phyloP scores from a whole-genome alignment of 1,140 invertebrate species.

The Cydia splendana region DNA sequence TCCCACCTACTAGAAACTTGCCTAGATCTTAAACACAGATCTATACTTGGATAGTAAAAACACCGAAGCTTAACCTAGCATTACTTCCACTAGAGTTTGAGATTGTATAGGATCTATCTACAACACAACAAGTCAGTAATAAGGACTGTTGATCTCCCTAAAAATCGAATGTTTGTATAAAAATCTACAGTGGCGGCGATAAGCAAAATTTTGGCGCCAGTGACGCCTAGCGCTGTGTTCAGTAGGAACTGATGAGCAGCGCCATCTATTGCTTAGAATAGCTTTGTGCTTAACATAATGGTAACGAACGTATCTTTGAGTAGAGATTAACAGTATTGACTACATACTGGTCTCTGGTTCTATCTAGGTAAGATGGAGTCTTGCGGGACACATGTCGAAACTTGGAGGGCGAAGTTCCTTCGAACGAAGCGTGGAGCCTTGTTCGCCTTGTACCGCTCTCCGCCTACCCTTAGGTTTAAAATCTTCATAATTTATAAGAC shows the following conservation, averaged over 20 bases:
- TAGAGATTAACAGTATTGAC: not conserved
- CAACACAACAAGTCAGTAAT: not conserved
- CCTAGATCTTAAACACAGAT: not conserved
- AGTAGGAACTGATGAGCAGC: too few relatives aligned
- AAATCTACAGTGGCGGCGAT: too few relatives aligned
- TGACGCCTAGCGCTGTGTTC: too few relatives aligned
- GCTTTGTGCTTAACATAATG: too few relatives aligned
- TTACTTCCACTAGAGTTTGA: slow-evolving; percentile 19
- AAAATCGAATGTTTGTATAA: not conserved
- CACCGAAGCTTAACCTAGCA: slow-evolving; percentile 12
- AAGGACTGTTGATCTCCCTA: not conserved
- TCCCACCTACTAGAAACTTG: not conserved
- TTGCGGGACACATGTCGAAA: slow-evolving; percentile 32
- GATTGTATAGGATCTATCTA: not conserved
- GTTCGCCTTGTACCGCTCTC: slow-evolving; percentile 22
- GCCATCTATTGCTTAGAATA: too few relatives aligned
- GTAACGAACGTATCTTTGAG: not conserved
- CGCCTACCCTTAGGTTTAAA: slow-evolving; percentile 19
- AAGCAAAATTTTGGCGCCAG: too few relatives aligned
- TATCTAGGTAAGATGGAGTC: slow-evolving; percentile 21
- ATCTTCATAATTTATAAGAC: slow-evolving; percentile 33
- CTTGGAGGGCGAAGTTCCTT: slow-evolving; percentile 25
- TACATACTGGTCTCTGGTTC: not conserved
- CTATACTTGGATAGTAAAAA: slow-evolving; percentile 1
- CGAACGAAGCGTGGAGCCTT: slow-evolving; percentile 18